Percentiles rank a stretch among this genome's conserved stretches.
phyloP scores from a whole-genome alignment of 2,113 vertebrate species.

The Nansenia antarctica region DNA sequence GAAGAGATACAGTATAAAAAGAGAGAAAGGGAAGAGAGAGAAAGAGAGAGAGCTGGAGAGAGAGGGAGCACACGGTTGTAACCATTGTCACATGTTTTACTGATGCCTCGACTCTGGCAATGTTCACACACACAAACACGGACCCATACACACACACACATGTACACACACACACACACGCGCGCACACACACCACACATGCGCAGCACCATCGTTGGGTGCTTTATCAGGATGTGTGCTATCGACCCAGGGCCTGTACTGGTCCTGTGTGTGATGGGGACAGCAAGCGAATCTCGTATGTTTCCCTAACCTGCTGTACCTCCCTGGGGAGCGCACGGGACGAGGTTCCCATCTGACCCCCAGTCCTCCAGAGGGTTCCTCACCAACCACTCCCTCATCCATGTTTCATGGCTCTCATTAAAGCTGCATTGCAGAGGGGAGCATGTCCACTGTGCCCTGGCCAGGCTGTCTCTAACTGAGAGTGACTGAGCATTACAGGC shows the following conservation, averaged over 20 bases:
- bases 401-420: slow-evolving; percentile 42
- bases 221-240: background rate
- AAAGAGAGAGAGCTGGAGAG: background rate
- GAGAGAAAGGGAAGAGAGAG: background rate
- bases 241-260: background rate
- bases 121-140: slow-evolving; percentile 26
- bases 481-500: slow-evolving; percentile 13
- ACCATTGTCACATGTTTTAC: slow-evolving; percentile 63
- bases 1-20: background rate
- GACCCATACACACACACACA: background rate
- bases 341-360: slow-evolving; percentile 34
- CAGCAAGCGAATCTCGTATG: slow-evolving; percentile 53
- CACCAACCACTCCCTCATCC: slow-evolving; percentile 46
- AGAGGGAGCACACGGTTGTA: slow-evolving; percentile 25
- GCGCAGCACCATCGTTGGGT: background rate
- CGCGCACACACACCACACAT: background rate
- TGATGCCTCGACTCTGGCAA: slow-evolving; percentile 59
- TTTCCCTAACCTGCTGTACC: slow-evolving; percentile 27
- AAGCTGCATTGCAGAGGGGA: slow-evolving; percentile 28
- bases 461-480: slow-evolving; percentile 17
- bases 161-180: background rate
- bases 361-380: slow-evolving; percentile 18
- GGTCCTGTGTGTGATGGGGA: slow-evolving; percentile 14
- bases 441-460: slow-evolving; percentile 14
- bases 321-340: slow-evolving; percentile 26